Base-by-base conservation (phyloP, 2,113 vertebrate species). In the Grammomys dolichurus region DNA sequence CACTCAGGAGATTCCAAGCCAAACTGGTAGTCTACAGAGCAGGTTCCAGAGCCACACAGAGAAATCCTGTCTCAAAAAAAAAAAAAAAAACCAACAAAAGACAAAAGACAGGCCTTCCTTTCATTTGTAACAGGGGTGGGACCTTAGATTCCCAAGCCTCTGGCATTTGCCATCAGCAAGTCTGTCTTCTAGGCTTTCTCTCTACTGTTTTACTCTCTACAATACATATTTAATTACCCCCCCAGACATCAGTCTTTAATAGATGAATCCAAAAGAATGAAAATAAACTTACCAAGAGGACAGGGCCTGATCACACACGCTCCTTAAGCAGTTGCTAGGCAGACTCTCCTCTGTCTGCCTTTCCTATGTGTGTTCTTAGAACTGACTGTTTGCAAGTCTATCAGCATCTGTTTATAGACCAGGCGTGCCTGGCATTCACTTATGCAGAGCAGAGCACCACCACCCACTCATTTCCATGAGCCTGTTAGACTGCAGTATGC, bases 321-420 rank as follows among this genome's bases (percentile, higher is more conserved):
- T 91, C 58, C 60, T 91, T 92, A 73, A 51, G 51, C 19, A 76
- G 80, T 84, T 7, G 40, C 86, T 95, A 94, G 48, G 56, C 65
- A 85, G 95, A 80, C 95, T 90, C 97, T 93, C 48, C 96, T 94
- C 90, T 96, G 96, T 97, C 97, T 97, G 96, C 98, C 98, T 56
- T 97, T 46, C 94, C 94, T 91, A 10, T 56, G 97, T 96, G 98
- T 89, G 88, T 91, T 94, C 91, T 94, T 73, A 89, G 96, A 97
- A 97, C 93, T 98, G 97, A 97, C 93, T 98, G 97, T 97, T 97
- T 98, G 97, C 97, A 95, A 87, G 97, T 96, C 73, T 81, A 84
- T 87, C 97, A 87, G 96, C 95, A 96, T 70, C 96, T 96, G 95
- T 96, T 93, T 98, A 92, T 43, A 97, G 97, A 98, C 96, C 28